phyloP scores from a whole-genome alignment of 2,797 vertebrate species.

The Hippopotamyrus pictus region DNA sequence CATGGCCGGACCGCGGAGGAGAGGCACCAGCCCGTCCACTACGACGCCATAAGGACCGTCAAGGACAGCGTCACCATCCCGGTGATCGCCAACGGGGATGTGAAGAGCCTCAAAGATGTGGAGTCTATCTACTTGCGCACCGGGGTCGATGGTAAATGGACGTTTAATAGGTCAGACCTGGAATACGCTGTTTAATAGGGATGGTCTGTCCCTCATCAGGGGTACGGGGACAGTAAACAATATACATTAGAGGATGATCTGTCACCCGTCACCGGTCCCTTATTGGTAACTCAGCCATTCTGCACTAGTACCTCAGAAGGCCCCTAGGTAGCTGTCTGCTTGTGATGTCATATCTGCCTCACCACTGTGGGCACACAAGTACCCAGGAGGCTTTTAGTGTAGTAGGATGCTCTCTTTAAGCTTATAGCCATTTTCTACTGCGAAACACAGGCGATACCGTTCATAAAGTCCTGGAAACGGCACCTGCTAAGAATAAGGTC shows the following conservation, averaged over 20 bases:
- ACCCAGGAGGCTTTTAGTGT: not conserved
- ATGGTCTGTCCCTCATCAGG: not conserved
- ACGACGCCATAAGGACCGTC: slow-evolving; percentile 86
- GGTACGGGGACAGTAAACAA: not conserved
- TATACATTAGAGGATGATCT: not conserved
- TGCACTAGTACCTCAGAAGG: not conserved
- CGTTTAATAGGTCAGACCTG: not conserved
- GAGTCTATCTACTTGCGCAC: slow-evolving; percentile 73
- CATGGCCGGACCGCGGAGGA: slow-evolving; percentile 86
- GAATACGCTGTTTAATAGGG: not conserved
- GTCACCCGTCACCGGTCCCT: not conserved
- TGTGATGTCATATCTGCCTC: not conserved
- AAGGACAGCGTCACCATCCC: slow-evolving; percentile 85
- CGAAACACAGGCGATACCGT: not conserved
- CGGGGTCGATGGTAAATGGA: slow-evolving; percentile 70
- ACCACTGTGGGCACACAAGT: not conserved
- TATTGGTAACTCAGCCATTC: not conserved
- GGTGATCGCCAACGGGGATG: slow-evolving; percentile 86
- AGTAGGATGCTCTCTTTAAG: not conserved
- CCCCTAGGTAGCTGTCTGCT: not conserved
- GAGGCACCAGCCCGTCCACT: slow-evolving; percentile 89
- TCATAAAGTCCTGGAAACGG: not conserved
- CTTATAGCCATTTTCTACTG: not conserved
- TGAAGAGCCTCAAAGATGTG: slow-evolving; percentile 80
- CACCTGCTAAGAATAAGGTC: not conserved